Evolutionary conservation across 2,888 invertebrate species (phyloP).

Genomic region (Creontiades dilutus): DNA sequence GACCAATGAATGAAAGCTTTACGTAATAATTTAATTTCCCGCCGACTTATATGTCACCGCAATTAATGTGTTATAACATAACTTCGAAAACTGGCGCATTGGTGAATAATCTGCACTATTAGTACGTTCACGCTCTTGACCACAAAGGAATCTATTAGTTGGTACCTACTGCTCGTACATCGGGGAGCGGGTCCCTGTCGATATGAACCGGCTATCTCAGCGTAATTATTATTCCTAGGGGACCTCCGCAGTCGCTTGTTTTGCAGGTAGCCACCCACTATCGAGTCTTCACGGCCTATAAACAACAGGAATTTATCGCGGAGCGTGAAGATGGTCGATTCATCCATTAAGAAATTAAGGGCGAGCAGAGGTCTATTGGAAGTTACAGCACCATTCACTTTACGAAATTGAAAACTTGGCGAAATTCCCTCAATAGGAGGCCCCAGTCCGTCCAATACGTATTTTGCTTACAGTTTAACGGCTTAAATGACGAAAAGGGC

Average conservation of each 20-base stretch:
- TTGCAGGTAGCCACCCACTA: background rate
- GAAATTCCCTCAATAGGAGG: background rate
- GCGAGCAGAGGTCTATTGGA: slow-evolving; percentile 3
- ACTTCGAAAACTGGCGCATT: too few species aligned
- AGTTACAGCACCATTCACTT: background rate
- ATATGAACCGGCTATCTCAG: background rate
- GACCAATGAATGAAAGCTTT: too few species aligned
- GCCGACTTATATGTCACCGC: too few species aligned
- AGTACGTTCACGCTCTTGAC: too few species aligned
- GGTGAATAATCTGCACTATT: too few species aligned
- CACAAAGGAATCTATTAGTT: too few species aligned
- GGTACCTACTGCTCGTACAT: too few species aligned
- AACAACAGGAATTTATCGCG: slow-evolving; percentile 2
- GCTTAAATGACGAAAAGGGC: too few species aligned
- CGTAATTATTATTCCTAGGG: slow-evolving; percentile 19
- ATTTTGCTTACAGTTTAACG: too few species aligned
- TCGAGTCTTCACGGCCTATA: background rate
- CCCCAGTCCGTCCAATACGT: too few species aligned
- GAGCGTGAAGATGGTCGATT: background rate
- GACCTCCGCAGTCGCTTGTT: background rate
- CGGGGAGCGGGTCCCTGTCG: background rate
- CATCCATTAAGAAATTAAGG: background rate
- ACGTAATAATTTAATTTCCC: too few species aligned
- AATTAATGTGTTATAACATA: too few species aligned
- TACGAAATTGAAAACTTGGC: slow-evolving; percentile 12